phyloP scores from a whole-genome alignment of 2,113 vertebrate species.

The Mormoops blainvillei region DNA sequence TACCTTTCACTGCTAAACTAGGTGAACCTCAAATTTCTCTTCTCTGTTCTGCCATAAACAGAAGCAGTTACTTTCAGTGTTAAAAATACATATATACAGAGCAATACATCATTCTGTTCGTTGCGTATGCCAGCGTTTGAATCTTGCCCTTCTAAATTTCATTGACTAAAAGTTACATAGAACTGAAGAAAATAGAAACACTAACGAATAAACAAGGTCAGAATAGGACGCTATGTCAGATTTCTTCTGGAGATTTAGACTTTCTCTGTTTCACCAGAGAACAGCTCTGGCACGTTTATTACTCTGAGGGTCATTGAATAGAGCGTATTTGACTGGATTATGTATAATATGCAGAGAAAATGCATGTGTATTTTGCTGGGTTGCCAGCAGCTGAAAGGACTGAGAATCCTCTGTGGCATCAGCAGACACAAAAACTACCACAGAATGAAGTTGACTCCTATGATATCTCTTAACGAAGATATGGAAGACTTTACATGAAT shows the following conservation, averaged over 20 bases:
- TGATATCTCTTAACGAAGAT: not conserved
- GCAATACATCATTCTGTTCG: not conserved
- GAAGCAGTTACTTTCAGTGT: not conserved
- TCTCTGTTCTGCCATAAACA: not conserved
- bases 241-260: not conserved
- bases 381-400: not conserved
- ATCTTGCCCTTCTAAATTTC: conserved; percentile 1
- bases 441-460: not conserved
- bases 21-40: not conserved
- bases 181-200: not conserved
- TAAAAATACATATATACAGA: not conserved
- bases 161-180: not conserved
- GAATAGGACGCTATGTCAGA: not conserved
- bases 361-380: not conserved
- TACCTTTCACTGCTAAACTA: not conserved
- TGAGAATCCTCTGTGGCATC: not conserved
- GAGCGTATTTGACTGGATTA: not conserved
- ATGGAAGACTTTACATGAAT: not conserved
- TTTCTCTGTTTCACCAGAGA: not conserved
- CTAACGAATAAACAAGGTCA: not conserved
- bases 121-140: not conserved
- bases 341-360: not conserved
- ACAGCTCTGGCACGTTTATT: not conserved
- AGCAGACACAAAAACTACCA: not conserved
- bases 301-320: not conserved